Conservation (phyloP, 2,797 vertebrate genomes). For the Florisuga fusca region DNA sequence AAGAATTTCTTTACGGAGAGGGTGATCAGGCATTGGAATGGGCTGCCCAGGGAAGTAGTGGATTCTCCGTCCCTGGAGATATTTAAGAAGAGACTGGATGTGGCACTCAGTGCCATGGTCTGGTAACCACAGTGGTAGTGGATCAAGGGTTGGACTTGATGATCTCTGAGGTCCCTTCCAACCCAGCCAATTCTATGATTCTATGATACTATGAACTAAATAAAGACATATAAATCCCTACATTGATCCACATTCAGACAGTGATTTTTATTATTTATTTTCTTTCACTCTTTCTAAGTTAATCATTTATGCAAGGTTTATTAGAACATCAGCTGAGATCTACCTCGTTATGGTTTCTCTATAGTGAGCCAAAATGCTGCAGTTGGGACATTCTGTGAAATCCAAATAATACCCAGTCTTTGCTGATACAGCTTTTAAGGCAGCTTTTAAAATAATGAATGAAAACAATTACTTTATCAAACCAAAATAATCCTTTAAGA, state of each 20-base stretch:
- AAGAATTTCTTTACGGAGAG: no score
- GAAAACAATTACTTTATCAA: not conserved
- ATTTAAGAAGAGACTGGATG: no score
- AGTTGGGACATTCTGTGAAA: not conserved
- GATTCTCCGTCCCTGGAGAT: no score
- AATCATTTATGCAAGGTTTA: not conserved
- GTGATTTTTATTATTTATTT: not conserved
- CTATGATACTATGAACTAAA: no score
- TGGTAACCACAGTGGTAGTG: no score
- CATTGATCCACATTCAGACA: not conserved
- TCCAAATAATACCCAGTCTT: not conserved
- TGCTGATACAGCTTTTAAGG: fast-evolving
- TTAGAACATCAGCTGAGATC: not conserved
- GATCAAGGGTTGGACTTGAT: no score
- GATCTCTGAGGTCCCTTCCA: no score
- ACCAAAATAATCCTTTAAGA: not conserved
- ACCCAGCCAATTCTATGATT: no score
- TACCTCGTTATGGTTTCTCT: not conserved
- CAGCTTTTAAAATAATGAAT: not conserved
- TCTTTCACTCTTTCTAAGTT: not conserved
- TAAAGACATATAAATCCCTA: not conserved
- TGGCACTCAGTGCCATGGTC: no score
- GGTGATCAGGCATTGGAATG: no score
- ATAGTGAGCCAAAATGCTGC: not conserved
- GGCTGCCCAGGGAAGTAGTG: no score